Evolutionary conservation across 1,140 invertebrate genomes (phyloP), one percentile per base, ranked within the genome.

Genomic region (Phymorhynchus buccinoides): DNA sequence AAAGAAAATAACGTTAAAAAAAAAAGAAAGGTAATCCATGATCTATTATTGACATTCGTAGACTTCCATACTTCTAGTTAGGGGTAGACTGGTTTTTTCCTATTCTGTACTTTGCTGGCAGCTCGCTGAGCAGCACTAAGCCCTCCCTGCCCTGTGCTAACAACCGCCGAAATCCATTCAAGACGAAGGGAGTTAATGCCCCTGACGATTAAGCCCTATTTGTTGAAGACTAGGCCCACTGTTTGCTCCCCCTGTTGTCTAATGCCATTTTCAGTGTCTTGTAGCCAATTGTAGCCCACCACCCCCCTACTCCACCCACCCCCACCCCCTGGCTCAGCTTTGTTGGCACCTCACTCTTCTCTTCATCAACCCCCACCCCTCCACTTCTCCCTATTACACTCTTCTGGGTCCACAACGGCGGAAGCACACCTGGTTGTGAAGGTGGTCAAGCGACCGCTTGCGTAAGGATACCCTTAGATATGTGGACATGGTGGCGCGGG

Each of bases 261-360:
- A 79, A 79, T 79, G 77, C 77, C 77, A 79, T 79, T 79, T 48
- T n/a, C 44, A 56, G 42, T 79, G 77, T 79, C 77, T 79, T 79
- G 41, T 56, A 79, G 77, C 77, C 41, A 79, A 79, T 79, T 79
- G 77, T 79, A 3, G 44, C 44, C 42, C 27, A 79, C 39, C 22
- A 79, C 39, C 27, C 44, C 42, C 30, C n/a, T n/a, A n/a, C n/a
- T n/a, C n/a, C n/a, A n/a, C n/a, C n/a, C n/a, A n/a, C n/a, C n/a
- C n/a, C n/a, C n/a, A n/a, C n/a, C n/a, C n/a, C n/a, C n/a, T n/a
- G n/a, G n/a, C n/a, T n/a, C n/a, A n/a, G n/a, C n/a, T n/a, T n/a
- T n/a, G n/a, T n/a, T n/a, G n/a, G n/a, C n/a, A n/a, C n/a, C n/a
- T n/a, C n/a, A n/a, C n/a, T n/a, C n/a, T n/a, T n/a, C n/a, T n/a